phyloP scores from a whole-genome alignment of 2,113 vertebrate species.

The Phalacrocorax aristotelis region DNA sequence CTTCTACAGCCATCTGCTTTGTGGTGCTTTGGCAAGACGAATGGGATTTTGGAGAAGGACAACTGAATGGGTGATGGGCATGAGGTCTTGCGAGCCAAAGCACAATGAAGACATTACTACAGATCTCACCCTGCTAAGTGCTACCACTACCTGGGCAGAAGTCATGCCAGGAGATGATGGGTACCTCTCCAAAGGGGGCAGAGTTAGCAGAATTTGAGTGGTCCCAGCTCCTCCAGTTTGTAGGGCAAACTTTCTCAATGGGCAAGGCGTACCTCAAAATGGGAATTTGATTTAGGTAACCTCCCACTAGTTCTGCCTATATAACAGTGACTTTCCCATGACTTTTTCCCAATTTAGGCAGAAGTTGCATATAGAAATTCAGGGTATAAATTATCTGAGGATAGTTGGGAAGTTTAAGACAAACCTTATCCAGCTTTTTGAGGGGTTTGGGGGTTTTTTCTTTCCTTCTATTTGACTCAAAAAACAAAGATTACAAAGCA shows the following conservation, averaged over 20 bases:
- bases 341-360: not conserved
- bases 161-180: not conserved
- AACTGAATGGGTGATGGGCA: accelerated
- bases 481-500: not conserved
- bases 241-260: not conserved
- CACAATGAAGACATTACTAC: not conserved
- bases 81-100: not conserved
- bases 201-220: not conserved
- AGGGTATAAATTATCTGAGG: not conserved
- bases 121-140: not conserved
- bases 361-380: not conserved
- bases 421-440: not conserved
- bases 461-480: not conserved
- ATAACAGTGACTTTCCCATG: not conserved
- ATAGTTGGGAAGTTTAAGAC: not conserved
- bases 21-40: not conserved
- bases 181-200: not conserved
- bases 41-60: not conserved
- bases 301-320: not conserved
- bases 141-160: not conserved
- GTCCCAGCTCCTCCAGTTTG: not conserved
- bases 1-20: not conserved
- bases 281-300: not conserved
- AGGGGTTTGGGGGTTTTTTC: not conserved
- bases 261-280: not conserved